Conservation (phyloP, 2,113 vertebrate genomes). For the Melozone crissalis region DNA sequence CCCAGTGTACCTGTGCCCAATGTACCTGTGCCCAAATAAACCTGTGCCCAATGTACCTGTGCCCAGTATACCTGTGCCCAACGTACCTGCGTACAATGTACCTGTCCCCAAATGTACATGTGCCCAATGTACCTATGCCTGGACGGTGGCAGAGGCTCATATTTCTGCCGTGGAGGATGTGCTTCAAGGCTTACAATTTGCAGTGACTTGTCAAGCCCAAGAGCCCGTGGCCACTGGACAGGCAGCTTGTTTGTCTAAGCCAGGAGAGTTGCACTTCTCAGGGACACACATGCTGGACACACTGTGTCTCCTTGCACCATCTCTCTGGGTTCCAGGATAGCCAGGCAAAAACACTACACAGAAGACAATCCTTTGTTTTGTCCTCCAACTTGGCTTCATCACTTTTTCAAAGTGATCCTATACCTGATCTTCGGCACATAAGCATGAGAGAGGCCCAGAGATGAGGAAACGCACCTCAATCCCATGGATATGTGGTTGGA, state of each 20-base stretch:
- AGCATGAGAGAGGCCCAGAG: background rate
- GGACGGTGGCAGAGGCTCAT: background rate
- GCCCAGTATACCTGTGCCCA: fast-evolving
- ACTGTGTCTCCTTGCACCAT: background rate
- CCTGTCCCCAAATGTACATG: too few species aligned
- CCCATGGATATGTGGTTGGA: fast-evolving
- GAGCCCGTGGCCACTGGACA: fast-evolving
- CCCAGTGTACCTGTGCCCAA: too few species aligned
- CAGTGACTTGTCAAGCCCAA: background rate
- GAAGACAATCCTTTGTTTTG: background rate
- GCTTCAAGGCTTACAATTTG: background rate
- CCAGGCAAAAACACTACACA: background rate
- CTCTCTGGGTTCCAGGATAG: background rate
- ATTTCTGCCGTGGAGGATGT: background rate
- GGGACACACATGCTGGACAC: background rate
- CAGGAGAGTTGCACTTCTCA: background rate
- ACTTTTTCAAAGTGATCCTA: background rate
- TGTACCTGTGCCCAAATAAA: background rate
- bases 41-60: fast-evolving
- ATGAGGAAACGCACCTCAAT: background rate
- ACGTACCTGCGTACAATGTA: background rate
- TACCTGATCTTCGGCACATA: too few species aligned
- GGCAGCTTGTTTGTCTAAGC: background rate
- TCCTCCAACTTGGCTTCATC: background rate
- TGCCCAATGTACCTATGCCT: background rate